These are phyloP conservation scores for Caenorhabditis zanzibari DNA, from an alignment of 2,888 invertebrate genomes.

Conservation along the genomic window DNA sequence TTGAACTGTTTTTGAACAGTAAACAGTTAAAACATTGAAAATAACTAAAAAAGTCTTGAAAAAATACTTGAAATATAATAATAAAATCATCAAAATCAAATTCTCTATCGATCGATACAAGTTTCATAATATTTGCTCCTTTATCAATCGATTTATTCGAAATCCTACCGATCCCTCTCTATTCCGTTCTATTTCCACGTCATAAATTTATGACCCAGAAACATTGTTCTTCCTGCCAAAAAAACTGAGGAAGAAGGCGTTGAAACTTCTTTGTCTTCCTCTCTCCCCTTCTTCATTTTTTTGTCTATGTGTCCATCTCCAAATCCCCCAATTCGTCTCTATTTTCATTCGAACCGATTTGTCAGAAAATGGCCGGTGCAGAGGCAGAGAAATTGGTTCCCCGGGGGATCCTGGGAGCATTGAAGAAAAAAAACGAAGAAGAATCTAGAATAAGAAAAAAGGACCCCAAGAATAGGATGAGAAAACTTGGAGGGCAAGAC, in stretches of 20 bases:
- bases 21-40: too few species aligned
- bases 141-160: too few species aligned
- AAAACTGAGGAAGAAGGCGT: conserved; percentile 16
- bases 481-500: conserved; percentile 9
- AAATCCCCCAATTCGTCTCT: background rate
- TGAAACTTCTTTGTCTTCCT: conserved; percentile 26
- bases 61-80: too few species aligned
- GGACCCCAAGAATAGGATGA: background rate
- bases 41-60: too few species aligned
- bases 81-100: too few species aligned
- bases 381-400: background rate
- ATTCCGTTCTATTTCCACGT: conserved; percentile 20
- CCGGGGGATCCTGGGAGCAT: conserved; percentile 48
- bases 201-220: conserved; percentile 50
- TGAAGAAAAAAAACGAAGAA: background rate
- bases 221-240: background rate
- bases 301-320: background rate
- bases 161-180: background rate
- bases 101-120: too few species aligned
- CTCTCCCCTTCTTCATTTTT: background rate
- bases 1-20: too few species aligned
- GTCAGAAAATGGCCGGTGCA: conserved; percentile 56
- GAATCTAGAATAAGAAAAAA: background rate
- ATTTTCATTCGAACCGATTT: conserved; percentile 29
- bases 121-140: too few species aligned